phyloP scores from a whole-genome alignment of 2,888 invertebrate species.

The Punctoribates punctum region DNA sequence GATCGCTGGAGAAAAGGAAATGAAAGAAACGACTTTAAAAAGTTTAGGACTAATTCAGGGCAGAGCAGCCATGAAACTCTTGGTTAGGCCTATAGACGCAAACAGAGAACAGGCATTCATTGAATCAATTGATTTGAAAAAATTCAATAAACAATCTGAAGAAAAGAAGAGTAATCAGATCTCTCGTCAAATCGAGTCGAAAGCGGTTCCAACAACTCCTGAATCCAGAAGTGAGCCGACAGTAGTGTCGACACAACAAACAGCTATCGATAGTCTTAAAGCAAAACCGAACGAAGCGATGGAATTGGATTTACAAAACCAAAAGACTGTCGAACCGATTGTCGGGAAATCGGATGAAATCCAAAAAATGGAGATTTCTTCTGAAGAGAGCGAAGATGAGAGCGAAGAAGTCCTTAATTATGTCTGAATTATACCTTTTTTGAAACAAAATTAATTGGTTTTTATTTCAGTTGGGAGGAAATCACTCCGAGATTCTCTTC shows the following conservation, averaged over 20 bases:
- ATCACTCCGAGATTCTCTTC: constrained; percentile 32
- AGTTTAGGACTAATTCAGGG: constrained; percentile 73
- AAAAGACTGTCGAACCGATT: neutral
- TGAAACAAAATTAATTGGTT: too few species aligned
- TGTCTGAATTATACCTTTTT: constrained; percentile 10
- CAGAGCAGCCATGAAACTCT: constrained; percentile 65
- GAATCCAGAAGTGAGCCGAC: too few species aligned
- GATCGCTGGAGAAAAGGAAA: constrained; percentile 55
- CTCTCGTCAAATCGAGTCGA: too few species aligned
- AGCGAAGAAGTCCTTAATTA: neutral
- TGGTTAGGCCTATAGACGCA: neutral
- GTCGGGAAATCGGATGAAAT: neutral
- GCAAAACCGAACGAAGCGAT: too few species aligned
- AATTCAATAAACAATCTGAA: too few species aligned
- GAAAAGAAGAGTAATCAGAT: neutral
- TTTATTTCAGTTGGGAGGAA: constrained; percentile 9
- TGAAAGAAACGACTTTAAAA: constrained; percentile 67
- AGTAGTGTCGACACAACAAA: too few species aligned
- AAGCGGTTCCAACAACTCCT: too few species aligned
- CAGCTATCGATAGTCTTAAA: too few species aligned
- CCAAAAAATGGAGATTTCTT: constrained; percentile 12
- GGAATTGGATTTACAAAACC: neutral
- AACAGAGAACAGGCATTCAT: constrained; percentile 28
- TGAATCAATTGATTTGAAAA: constrained; percentile 36
- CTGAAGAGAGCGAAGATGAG: constrained; percentile 2